Percentiles rank a stretch among this genome's conserved stretches.
Evolutionary conservation across 2,113 vertebrate species (phyloP).

Genomic region (Myotis lucifugus): DNA sequence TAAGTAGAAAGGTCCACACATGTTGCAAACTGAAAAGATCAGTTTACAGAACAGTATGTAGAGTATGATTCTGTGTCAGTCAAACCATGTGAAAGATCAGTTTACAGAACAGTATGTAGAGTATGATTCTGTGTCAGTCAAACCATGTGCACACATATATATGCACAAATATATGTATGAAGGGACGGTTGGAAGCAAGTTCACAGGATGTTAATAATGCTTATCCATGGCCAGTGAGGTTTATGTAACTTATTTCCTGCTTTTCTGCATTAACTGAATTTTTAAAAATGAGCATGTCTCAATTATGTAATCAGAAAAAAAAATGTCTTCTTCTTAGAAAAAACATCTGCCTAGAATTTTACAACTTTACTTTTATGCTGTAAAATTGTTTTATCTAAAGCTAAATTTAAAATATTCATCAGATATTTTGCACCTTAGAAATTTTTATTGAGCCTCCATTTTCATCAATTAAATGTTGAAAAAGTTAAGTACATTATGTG

Average conservation of each 20-base stretch:
- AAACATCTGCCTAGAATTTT: constrained; percentile 27
- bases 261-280: constrained; percentile 55
- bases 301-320: constrained; percentile 52
- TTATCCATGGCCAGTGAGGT: constrained; percentile 24
- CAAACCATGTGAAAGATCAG: not conserved
- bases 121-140: not conserved
- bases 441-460: not conserved
- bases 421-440: not conserved
- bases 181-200: not conserved
- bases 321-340: not conserved
- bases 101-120: not conserved
- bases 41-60: not conserved
- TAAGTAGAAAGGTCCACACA: not conserved
- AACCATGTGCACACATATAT: not conserved
- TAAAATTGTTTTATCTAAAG: constrained; percentile 34
- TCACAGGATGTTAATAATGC: constrained; percentile 3
- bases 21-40: constrained; percentile 36
- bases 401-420: constrained; percentile 43
- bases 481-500: constrained; percentile 15
- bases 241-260: constrained; percentile 58
- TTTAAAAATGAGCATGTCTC: not conserved
- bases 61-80: not conserved
- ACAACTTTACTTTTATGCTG: constrained; percentile 15
- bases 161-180: not conserved
- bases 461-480: constrained; percentile 35